These are phyloP conservation scores for Elysia crispata DNA, from an alignment of 2,888 invertebrate species.

Conservation along the genomic window DNA sequence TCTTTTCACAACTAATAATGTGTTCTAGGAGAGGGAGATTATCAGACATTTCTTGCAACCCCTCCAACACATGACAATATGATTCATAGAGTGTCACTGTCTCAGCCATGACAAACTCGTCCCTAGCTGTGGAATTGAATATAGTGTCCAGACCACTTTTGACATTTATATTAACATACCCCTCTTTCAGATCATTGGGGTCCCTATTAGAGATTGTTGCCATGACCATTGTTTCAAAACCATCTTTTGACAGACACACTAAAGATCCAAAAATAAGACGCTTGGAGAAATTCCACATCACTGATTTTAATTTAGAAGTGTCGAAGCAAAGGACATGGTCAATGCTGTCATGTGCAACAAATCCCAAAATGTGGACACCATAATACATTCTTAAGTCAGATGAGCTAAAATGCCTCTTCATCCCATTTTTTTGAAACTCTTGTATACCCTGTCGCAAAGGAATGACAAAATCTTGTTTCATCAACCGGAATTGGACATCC, in stretches of 20 bases:
- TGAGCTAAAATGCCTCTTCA: constrained; percentile 13
- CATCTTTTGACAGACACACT: constrained; percentile 84
- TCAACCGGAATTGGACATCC: constrained; percentile 35
- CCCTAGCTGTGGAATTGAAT: constrained; percentile 44
- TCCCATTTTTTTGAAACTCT: constrained; percentile 14
- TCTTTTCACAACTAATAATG: constrained; percentile 58
- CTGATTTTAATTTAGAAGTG: constrained; percentile 46
- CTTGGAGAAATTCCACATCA: constrained; percentile 80
- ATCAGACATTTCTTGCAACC: constrained; percentile 83
- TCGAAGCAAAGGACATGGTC: constrained; percentile 39
- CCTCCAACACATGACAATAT: constrained; percentile 85
- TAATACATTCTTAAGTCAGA: constrained; percentile 20
- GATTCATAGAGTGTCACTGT: constrained; percentile 90
- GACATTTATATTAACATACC: constrained; percentile 63
- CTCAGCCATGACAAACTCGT: constrained; percentile 83
- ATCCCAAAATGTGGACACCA: constrained; percentile 32
- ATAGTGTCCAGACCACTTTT: constrained; percentile 50
- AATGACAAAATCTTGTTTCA: constrained; percentile 39
- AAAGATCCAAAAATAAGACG: constrained; percentile 86
- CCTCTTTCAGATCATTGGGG: constrained; percentile 60
- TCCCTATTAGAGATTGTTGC: constrained; percentile 80
- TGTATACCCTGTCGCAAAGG: constrained; percentile 31
- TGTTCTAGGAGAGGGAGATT: constrained; percentile 56
- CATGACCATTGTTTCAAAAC: constrained; percentile 84
- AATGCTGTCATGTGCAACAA: constrained; percentile 24